Evolutionary conservation across 1,140 invertebrate genomes (phyloP).

Genomic region (Armadillidium nasatum): DNA sequence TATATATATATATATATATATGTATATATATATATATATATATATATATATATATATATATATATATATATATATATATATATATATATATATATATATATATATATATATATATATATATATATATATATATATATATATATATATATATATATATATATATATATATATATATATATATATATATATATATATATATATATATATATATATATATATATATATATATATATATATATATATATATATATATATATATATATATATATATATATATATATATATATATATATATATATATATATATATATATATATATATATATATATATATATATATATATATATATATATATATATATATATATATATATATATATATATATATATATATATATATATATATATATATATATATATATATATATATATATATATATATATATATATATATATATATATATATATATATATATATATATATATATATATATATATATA

Average conservation of each 20-base stretch:
- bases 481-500: conserved; percentile 11
- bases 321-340: conserved; percentile 16
- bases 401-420: background rate
- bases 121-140: too few species aligned
- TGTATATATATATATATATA: too few species aligned
- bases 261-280: background rate
- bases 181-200: conserved; percentile 20
- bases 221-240: conserved; percentile 14
- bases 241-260: conserved; percentile 14
- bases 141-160: too few species aligned
- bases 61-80: too few species aligned
- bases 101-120: too few species aligned
- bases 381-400: background rate
- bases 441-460: conserved; percentile 4
- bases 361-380: background rate
- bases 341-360: background rate
- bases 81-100: too few species aligned
- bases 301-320: conserved; percentile 18
- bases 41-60: too few species aligned
- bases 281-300: conserved; percentile 15
- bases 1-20: too few species aligned
- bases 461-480: conserved; percentile 10
- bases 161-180: background rate
- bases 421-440: conserved; percentile 10
- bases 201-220: conserved; percentile 17